Evolutionary conservation across 2,113 vertebrate species (phyloP).

Genomic region (Aleadryas rufinucha): DNA sequence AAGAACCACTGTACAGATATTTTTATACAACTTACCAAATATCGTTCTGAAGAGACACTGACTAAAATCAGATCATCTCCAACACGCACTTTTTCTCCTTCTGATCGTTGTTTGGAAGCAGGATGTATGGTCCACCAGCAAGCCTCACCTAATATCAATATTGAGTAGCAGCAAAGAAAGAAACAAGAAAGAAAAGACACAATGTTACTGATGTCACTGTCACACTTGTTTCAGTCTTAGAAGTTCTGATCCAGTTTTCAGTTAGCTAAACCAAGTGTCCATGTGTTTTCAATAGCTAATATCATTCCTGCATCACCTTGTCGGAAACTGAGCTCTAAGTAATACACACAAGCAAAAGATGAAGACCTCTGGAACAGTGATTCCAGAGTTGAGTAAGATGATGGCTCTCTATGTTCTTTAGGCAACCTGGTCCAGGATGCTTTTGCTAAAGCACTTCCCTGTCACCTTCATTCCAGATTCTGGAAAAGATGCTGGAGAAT

Average conservation of each 20-base stretch:
- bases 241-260: not conserved
- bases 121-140: conserved; percentile 91
- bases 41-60: conserved; percentile 95
- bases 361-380: not conserved
- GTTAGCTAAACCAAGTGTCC: not conserved
- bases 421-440: not conserved
- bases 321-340: not conserved
- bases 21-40: conserved; percentile 82
- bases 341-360: not conserved
- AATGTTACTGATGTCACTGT: not conserved
- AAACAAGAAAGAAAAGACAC: not conserved
- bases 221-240: not conserved
- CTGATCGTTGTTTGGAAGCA: conserved; percentile 86
- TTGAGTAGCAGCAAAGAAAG: not conserved
- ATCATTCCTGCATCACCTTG: not conserved
- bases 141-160: conserved; percentile 78
- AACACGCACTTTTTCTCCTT: conserved; percentile 95
- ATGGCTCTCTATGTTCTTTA: not conserved
- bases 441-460: not conserved
- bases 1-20: not conserved
- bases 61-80: conserved; percentile 97
- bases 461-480: not conserved
- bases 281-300: not conserved
- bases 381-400: not conserved
- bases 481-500: not conserved